phyloP scores from a whole-genome alignment of 2,113 vertebrate genomes.

The Dendrocopos noguchii region DNA sequence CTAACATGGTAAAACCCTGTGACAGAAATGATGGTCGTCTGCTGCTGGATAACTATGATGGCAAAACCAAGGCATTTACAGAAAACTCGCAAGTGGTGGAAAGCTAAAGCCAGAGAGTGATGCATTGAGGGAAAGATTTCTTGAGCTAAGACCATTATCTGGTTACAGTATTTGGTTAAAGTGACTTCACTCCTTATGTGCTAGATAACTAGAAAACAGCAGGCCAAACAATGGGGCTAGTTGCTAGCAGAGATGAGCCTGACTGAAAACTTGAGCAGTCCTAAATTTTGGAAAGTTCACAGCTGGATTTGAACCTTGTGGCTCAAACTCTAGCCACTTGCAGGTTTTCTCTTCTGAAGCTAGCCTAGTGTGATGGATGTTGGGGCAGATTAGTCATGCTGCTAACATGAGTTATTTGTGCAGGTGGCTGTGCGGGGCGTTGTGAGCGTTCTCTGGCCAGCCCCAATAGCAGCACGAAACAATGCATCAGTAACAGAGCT shows the following conservation, averaged over 20 bases:
- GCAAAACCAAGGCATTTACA: not conserved
- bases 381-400: conserved; percentile 66
- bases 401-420: conserved; percentile 72
- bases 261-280: not conserved
- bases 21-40: not conserved
- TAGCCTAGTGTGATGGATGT: conserved; percentile 48
- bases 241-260: conserved; percentile 65
- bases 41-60: not conserved
- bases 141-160: conserved; percentile 47
- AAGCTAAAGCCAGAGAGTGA: conserved; percentile 46
- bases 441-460: not conserved
- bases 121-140: conserved; percentile 51
- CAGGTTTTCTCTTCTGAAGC: conserved; percentile 55
- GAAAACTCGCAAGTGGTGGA: not conserved
- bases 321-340: not conserved
- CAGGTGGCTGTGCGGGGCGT: conserved; percentile 45
- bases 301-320: conserved; percentile 57
- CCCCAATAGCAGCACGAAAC: conserved; percentile 13
- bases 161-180: conserved; percentile 49
- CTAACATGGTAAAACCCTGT: accelerated
- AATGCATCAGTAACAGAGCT: conserved; percentile 13
- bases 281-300: conserved; percentile 56
- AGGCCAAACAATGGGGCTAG: conserved; percentile 55
- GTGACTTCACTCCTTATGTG: conserved; percentile 58
- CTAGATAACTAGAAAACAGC: conserved; percentile 40